phyloP scores from a whole-genome alignment of 1,140 invertebrate species.

The Drosophila erecta region DNA sequence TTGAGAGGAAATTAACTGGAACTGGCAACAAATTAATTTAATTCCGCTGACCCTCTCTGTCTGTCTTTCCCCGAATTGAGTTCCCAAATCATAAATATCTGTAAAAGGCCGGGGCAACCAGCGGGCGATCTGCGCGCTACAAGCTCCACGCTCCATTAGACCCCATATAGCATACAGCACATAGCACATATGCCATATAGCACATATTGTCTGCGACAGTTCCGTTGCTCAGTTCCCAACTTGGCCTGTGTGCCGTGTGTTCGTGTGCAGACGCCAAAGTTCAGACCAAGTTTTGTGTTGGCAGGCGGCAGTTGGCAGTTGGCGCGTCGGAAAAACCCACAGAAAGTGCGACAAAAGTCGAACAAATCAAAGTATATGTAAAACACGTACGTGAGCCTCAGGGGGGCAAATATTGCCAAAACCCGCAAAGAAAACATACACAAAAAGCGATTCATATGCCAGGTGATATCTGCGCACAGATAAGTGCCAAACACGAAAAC shows the following conservation, averaged over 20 bases:
- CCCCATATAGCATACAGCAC: conserved; percentile 27
- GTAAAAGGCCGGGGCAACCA: conserved; percentile 68
- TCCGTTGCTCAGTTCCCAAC: conserved; percentile 18
- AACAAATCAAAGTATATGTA: conserved; percentile 3
- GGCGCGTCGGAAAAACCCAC: conserved; percentile 62
- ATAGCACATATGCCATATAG: conserved; percentile 10
- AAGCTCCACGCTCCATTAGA: conserved; percentile 66
- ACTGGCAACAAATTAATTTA: conserved; percentile 75
- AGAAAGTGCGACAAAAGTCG: conserved; percentile 47
- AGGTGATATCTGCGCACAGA: conserved; percentile 52
- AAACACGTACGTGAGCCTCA: conserved; percentile 20
- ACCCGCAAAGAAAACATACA: conserved; percentile 15
- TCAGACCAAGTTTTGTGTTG: conserved; percentile 75
- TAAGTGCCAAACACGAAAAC: conserved; percentile 70
- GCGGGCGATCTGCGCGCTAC: conserved; percentile 34
- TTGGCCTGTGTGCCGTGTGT: conserved; percentile 21
- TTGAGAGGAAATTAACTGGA: conserved; percentile 76
- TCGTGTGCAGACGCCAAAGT: conserved; percentile 59
- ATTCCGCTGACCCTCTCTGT: conserved; percentile 52
- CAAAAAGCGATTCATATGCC: conserved; percentile 62
- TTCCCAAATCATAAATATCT: conserved; percentile 83
- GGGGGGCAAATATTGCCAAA: conserved; percentile 22
- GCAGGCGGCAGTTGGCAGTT: conserved; percentile 51
- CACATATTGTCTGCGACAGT: conserved; percentile 32
- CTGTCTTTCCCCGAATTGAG: conserved; percentile 6